Conservation (phyloP, 2,888 invertebrate genomes). For the Acleris laterana region DNA sequence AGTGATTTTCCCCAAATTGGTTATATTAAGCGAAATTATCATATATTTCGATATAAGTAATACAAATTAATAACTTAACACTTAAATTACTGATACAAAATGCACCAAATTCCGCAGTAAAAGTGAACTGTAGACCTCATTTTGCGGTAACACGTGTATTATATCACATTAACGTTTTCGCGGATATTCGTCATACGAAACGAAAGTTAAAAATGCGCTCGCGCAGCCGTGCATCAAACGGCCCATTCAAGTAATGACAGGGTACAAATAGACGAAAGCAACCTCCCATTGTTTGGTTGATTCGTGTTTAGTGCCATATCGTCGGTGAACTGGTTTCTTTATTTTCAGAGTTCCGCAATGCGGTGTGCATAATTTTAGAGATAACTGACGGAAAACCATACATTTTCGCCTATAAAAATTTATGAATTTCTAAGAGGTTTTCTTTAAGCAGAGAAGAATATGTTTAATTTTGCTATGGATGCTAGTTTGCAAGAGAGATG, state of each 20-base stretch:
- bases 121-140: background rate
- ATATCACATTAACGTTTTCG: constrained; percentile 32
- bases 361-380: constrained; percentile 2
- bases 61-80: too few species aligned
- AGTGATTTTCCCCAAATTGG: too few species aligned
- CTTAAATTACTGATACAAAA: background rate
- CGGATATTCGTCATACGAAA: constrained; percentile 47
- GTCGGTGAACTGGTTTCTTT: constrained; percentile 37
- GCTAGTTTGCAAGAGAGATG: too few species aligned
- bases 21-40: too few species aligned
- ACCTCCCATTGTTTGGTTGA: constrained; percentile 38
- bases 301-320: constrained; percentile 45
- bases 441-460: too few species aligned
- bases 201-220: constrained; percentile 58
- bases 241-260: constrained; percentile 69
- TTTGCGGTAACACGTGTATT: constrained; percentile 16
- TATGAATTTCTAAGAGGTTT: background rate
- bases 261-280: constrained; percentile 75
- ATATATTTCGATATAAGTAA: too few species aligned
- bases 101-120: constrained; percentile 1
- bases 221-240: constrained; percentile 70
- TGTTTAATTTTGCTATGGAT: too few species aligned
- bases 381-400: background rate
- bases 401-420: background rate
- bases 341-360: constrained; percentile 28